Evolutionary conservation across 2,797 vertebrate species (phyloP).

Genomic region (Simalia tracyae): DNA sequence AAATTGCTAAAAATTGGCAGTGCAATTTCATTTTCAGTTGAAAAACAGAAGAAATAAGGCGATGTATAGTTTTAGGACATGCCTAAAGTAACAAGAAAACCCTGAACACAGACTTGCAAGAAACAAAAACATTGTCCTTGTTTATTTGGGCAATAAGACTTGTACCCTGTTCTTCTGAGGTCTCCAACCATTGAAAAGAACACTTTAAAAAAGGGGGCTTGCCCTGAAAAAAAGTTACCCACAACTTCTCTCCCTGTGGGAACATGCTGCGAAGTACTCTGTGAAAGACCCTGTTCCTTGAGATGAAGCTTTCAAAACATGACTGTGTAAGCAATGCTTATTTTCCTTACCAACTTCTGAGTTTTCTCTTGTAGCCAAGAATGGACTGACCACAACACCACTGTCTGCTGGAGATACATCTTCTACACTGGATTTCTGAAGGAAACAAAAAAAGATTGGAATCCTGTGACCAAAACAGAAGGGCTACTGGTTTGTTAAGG

Average conservation of each 20-base stretch:
- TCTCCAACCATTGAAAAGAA: background rate
- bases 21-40: background rate
- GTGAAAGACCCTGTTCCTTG: background rate
- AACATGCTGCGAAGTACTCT: no score
- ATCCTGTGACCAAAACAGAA: background rate
- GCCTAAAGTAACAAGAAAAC: background rate
- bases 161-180: background rate
- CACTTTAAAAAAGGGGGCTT: background rate
- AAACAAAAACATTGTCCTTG: background rate
- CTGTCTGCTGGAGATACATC: conserved; percentile 59
- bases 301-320: background rate
- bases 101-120: background rate
- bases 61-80: background rate
- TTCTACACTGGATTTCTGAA: conserved; percentile 53
- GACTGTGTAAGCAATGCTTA: conserved; percentile 32
- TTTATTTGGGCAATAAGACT: background rate
- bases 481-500: background rate
- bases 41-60: background rate
- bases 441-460: conserved; percentile 21
- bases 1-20: background rate
- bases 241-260: background rate
- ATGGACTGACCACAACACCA: conserved; percentile 39
- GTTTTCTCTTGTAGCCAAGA: conserved; percentile 30
- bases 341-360: conserved; percentile 52
- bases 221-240: background rate